Conservation (phyloP, 1,140 invertebrate genomes). For the Zaprionus gabonicus region DNA sequence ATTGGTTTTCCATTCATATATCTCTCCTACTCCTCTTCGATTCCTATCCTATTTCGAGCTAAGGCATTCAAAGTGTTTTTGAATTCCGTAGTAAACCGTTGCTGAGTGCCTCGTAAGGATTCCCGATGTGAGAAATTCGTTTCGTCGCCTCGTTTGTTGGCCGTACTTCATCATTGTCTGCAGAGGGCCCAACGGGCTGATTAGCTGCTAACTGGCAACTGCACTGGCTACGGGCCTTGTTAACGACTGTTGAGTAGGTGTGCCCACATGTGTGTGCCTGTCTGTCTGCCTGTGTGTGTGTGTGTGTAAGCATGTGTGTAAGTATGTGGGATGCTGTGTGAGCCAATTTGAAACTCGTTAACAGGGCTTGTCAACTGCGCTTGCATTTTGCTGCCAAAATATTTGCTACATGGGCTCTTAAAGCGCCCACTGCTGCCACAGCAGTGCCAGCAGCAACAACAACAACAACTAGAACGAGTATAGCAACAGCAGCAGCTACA, state of each 20-base stretch:
- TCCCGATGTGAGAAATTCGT: background rate
- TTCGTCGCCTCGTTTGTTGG: constrained; percentile 19
- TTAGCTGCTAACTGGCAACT: constrained; percentile 43
- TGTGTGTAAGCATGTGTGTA: background rate
- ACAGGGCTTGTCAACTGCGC: constrained; percentile 70
- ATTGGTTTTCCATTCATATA: background rate
- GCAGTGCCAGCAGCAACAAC: constrained; percentile 36
- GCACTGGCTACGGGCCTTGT: constrained; percentile 12
- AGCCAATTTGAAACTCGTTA: constrained; percentile 69
- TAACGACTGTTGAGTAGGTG: constrained; percentile 9
- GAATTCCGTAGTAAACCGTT: background rate
- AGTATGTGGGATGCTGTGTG: constrained; percentile 23
- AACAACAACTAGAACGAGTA: constrained; percentile 43
- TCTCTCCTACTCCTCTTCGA: background rate
- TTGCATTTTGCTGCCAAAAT: constrained; percentile 77
- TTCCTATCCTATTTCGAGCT: background rate
- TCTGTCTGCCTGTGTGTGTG: background rate
- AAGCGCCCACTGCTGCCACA: constrained; percentile 43
- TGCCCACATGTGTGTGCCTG: background rate
- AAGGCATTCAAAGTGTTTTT: background rate
- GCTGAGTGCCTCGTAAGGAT: background rate
- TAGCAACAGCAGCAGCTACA: constrained; percentile 48
- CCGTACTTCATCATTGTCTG: constrained; percentile 31
- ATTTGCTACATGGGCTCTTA: constrained; percentile 57
- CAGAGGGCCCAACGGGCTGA: constrained; percentile 35